These are phyloP conservation scores for Trypoxylus dichotomus DNA, from an alignment of 1,140 invertebrate species.

Conservation along the genomic window DNA sequence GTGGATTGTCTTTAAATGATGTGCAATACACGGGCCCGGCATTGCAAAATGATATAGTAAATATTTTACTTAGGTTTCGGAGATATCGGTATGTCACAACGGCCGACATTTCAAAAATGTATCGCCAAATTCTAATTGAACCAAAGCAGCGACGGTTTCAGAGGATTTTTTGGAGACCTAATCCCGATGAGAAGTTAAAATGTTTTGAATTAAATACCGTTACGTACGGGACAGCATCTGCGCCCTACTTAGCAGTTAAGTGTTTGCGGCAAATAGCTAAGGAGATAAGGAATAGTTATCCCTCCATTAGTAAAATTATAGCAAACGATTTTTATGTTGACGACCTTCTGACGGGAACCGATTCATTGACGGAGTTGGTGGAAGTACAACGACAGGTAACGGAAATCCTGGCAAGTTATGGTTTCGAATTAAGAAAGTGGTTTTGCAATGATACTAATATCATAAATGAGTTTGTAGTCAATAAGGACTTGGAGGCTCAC, in stretches of 20 bases:
- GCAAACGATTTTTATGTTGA: slow-evolving; percentile 31
- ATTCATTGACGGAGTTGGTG: slow-evolving; percentile 30
- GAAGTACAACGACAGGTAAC: not conserved
- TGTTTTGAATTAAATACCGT: slow-evolving; percentile 42
- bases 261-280: slow-evolving; percentile 32
- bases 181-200: slow-evolving; percentile 40
- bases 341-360: slow-evolving; percentile 25
- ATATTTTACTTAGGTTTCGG: slow-evolving; percentile 4
- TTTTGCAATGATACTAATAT: not conserved
- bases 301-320: not conserved
- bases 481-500: not conserved
- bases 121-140: slow-evolving; percentile 42
- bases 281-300: slow-evolving; percentile 15
- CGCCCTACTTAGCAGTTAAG: slow-evolving; percentile 36
- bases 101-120: slow-evolving; percentile 26
- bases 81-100: slow-evolving; percentile 10
- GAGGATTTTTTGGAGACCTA: slow-evolving; percentile 47
- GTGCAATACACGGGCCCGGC: no score
- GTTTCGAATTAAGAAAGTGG: slow-evolving; percentile 30
- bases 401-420: not conserved
- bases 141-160: slow-evolving; percentile 43
- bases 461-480: not conserved
- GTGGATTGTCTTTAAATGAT: slow-evolving; percentile 18
- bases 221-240: slow-evolving; percentile 43
- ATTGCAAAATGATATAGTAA: not conserved